Percentiles rank a stretch among this genome's conserved stretches.
phyloP scores from a whole-genome alignment of 2,113 vertebrate genomes.

The Pristiophorus japonicus region DNA sequence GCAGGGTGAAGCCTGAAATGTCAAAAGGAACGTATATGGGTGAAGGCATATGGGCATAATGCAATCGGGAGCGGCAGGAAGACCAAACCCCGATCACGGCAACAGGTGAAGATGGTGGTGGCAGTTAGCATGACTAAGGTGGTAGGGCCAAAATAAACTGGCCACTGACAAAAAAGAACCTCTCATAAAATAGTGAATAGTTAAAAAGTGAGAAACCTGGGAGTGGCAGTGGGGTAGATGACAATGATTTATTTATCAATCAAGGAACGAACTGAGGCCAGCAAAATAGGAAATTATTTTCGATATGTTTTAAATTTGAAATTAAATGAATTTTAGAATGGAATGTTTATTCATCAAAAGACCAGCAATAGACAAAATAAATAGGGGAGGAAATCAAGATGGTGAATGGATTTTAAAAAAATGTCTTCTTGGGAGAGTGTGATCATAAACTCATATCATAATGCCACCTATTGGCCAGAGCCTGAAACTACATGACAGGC shows the following conservation, averaged over 20 bases:
- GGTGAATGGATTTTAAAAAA: neutral
- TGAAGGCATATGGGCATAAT: neutral
- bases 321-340: neutral
- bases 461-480: neutral
- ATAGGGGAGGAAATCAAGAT: neutral
- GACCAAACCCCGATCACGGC: neutral
- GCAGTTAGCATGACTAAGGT: neutral
- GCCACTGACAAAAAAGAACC: neutral
- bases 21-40: neutral
- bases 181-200: neutral
- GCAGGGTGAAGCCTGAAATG: neutral
- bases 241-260: neutral
- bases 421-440: neutral
- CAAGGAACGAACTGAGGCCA: neutral
- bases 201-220: neutral
- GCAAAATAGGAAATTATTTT: neutral
- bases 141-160: neutral
- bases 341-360: neutral
- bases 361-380: neutral
- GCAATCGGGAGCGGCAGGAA: neutral
- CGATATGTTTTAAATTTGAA: neutral
- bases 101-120: neutral
- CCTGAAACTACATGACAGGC: neutral
- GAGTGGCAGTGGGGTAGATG: neutral
- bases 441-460: neutral